phyloP scores from a whole-genome alignment of 1,140 invertebrate genomes.

The Megathymus violae region DNA sequence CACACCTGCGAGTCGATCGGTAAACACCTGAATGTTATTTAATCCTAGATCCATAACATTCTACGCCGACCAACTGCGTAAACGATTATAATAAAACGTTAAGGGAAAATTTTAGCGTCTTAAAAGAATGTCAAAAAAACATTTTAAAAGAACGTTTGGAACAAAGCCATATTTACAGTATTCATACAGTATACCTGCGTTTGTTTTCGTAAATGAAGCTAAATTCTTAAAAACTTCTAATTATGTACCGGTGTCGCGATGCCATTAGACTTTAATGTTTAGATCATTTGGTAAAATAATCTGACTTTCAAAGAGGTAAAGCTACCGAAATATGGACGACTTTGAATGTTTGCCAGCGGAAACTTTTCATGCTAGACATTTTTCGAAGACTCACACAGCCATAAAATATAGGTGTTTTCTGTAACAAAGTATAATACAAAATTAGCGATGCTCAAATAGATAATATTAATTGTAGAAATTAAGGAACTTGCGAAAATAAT shows the following conservation, averaged over 20 bases:
- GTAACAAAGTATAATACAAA: constrained; percentile 47
- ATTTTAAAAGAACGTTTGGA: not conserved
- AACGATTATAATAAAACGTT: constrained; percentile 3
- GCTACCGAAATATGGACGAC: constrained; percentile 53
- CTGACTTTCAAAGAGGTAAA: constrained; percentile 45
- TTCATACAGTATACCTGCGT: not conserved
- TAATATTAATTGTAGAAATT: not conserved
- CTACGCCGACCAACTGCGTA: constrained; percentile 19
- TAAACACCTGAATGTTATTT: constrained; percentile 78
- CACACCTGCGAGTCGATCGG: constrained; percentile 66
- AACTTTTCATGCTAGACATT: constrained; percentile 47
- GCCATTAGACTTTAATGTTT: not conserved
- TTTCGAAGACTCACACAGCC: constrained; percentile 44
- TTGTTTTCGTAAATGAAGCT: not conserved
- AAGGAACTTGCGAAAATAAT: too few relatives aligned
- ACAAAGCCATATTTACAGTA: not conserved
- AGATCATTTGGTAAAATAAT: constrained; percentile 35
- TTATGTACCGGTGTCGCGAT: constrained; percentile 4
- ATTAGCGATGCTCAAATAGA: constrained; percentile 46
- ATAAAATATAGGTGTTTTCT: constrained; percentile 52
- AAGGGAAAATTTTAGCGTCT: constrained; percentile 7
- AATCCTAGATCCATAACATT: constrained; percentile 61
- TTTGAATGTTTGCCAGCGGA: constrained; percentile 60
- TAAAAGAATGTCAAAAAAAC: not conserved
- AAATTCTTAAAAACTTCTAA: not conserved